phyloP scores from a whole-genome alignment of 2,888 invertebrate genomes.

The Campoplex nolae region DNA sequence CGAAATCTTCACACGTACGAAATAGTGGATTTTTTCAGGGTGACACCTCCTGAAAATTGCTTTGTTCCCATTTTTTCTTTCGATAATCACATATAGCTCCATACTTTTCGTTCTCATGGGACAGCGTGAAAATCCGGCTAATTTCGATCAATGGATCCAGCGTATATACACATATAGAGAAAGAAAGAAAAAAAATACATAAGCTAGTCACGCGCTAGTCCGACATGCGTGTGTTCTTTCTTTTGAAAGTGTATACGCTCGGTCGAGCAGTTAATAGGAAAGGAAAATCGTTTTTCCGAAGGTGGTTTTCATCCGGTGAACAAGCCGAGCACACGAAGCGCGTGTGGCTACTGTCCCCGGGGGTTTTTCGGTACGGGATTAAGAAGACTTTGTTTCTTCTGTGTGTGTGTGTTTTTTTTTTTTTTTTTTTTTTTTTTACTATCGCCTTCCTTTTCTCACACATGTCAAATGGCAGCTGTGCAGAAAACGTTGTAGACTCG shows the following conservation, averaged over 20 bases:
- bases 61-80: conserved; percentile 46
- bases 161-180: conserved; percentile 2
- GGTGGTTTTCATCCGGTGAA: conserved; percentile 37
- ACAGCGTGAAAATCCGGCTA: conserved; percentile 60
- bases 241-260: conserved; percentile 23
- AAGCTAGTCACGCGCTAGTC: conserved; percentile 24
- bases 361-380: conserved; percentile 60
- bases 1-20: not conserved
- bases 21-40: not conserved
- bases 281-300: conserved; percentile 65
- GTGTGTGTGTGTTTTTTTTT: conserved; percentile 19
- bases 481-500: conserved; percentile 36
- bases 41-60: conserved; percentile 32
- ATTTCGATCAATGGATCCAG: conserved; percentile 59
- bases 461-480: conserved; percentile 57
- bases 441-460: conserved; percentile 1
- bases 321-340: conserved; percentile 16
- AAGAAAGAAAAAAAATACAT: not conserved
- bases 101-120: conserved; percentile 35
- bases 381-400: conserved; percentile 69
- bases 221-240: conserved; percentile 29
- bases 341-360: conserved; percentile 40
- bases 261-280: conserved; percentile 63
- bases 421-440: conserved; percentile 35
- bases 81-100: conserved; percentile 9